Evolutionary conservation across 2,797 vertebrate genomes (phyloP), one percentile per base, ranked within the genome.

Genomic region (Anas georgica): DNA sequence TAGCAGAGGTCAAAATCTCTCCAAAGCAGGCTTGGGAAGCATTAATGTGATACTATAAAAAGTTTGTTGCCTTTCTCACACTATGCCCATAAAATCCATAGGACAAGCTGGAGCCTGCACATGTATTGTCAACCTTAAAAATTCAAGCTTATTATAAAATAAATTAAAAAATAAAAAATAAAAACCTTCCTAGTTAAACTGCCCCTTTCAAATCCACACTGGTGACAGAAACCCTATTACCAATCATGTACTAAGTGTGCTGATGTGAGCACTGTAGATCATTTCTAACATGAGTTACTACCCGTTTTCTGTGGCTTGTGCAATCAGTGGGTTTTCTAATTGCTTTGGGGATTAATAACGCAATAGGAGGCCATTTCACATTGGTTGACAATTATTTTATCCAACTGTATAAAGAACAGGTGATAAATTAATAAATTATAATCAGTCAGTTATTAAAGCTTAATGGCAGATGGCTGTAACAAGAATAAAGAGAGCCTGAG

Each of bases 381-480:
- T 94, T 80, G 93, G 91, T 46, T 84, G 95, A 94, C 91, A 93
- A 97, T 95, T 90, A 83, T 96, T 96, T 97, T 94, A 95, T 93
- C 92, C 86, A 95, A 93, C 86, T 93, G 88, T 93, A 94, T 91
- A 94, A 94, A 96, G 95, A 96, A 96, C 88, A 93, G 96, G 94
- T 97, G 96, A 97, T 96, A 95, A 97, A 97, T 97, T 97, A 97
- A 97, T 96, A 97, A 97, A 97, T 97, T 96, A 96, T 96, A 96
- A 94, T 95, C 83, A 90, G 73, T 87, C 86, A 93, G 91, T 95
- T 97, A 88, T 93, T 95, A 94, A 93, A 90, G 93, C 93, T 97
- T 94, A 94, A 96, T 94, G 90, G 86, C 94, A 95, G 89, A 97
- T 95, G 92, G 95, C 81, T 93, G 73, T 72, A 95, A 90, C 86